Evolutionary conservation across 2,113 vertebrate species (phyloP), one percentile per base, ranked within the genome.

Genomic region (Pitta sordida): DNA sequence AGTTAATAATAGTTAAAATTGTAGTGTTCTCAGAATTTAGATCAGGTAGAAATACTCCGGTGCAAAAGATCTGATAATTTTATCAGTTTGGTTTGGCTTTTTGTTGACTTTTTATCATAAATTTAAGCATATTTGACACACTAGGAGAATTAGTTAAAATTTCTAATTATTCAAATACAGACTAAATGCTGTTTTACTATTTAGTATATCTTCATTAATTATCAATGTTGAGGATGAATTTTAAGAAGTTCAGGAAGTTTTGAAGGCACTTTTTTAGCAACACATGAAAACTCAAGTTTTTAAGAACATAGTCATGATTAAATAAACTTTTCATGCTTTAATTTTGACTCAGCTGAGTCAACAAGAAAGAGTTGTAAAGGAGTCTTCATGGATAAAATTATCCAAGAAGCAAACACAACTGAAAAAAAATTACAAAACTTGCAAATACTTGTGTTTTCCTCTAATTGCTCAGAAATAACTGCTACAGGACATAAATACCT

Each of bases 261-360:
- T 91, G 71, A 94, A 90, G 60, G 34, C 52, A 53, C 39, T 69
- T 91, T 96, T 93, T 91, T 86, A 90, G 88, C 39, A 68, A 70
- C 56, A 81, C 49, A 95, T 91, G 51, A 91, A 96, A 93, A 59
- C 92, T 95, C 74, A 64, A 96, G 82, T 90, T 96, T 88, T 94
- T 76, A 92, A 92, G 86, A 95, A 65, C 73, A 62, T 51, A 8
- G 0, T 44, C 79, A 67, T 86, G 82, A 95, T 94, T 95, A 96
- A 97, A 95, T 91, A 96, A 95, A 94, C 92, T 95, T 96, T 96
- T 94, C 84, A 93, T 94, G 93, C 86, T 93, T 90, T 91, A 97
- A 94, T 93, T 95, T 97, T 96, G 91, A 94, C 86, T 96, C 77
- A 81, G 93, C 93, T 95, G 93, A 95, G 86, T 95, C 39, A 4